phyloP scores from a whole-genome alignment of 35 echinoderm and acorn worm genomes.

The Apostichopus japonicus region DNA sequence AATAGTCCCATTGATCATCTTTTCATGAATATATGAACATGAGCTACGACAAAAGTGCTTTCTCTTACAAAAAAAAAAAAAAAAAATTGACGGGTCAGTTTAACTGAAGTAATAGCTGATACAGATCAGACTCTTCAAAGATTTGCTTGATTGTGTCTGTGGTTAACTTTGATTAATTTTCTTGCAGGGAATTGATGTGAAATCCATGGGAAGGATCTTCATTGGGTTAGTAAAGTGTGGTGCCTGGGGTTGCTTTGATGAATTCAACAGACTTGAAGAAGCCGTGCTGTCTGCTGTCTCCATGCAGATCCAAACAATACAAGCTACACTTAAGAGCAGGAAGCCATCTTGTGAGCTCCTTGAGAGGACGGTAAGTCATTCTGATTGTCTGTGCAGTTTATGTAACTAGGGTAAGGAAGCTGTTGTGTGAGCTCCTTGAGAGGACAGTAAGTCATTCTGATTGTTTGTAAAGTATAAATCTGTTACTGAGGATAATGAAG shows the following conservation, averaged over 20 bases:
- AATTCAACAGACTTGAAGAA: slow-evolving; percentile 97
- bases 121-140: too few species aligned
- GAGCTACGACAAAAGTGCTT: too few species aligned
- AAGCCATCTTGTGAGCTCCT: slow-evolving; percentile 89
- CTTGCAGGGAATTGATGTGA: slow-evolving; percentile 95
- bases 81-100: too few species aligned
- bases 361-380: slow-evolving; percentile 61
- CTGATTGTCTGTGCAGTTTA: background rate
- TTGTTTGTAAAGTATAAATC: background rate
- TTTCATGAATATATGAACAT: too few species aligned
- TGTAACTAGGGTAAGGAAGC: too few species aligned
- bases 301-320: slow-evolving; percentile 99
- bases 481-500: slow-evolving; percentile 81
- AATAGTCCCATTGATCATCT: too few species aligned
- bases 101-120: too few species aligned
- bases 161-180: background rate
- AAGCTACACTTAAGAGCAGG: slow-evolving; percentile 93
- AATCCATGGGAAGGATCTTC: slow-evolving; percentile 99
- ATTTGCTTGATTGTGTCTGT: too few species aligned
- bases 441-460: background rate
- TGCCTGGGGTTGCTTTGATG: slow-evolving; percentile 99
- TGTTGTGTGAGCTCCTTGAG: too few species aligned
- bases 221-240: slow-evolving; percentile 99
- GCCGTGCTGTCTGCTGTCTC: slow-evolving; percentile 99
- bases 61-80: too few species aligned